phyloP scores from a whole-genome alignment of 2,888 invertebrate genomes.

The Linnaemya vulpina region DNA sequence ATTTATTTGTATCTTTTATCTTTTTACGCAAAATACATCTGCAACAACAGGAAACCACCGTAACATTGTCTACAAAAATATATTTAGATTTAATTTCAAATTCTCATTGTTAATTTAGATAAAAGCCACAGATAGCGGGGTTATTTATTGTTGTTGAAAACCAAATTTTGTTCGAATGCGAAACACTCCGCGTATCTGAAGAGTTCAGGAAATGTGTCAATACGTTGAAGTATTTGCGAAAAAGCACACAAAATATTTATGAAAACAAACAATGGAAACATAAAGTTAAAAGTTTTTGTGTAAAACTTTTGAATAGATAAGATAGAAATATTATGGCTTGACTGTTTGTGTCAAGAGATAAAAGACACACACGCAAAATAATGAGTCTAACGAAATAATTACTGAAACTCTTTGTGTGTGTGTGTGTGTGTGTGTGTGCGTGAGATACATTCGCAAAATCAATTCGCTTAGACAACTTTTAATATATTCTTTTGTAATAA shows the following conservation, averaged over 20 bases:
- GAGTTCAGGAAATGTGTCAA: conserved; percentile 26
- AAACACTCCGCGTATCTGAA: conserved; percentile 7
- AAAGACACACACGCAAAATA: neutral
- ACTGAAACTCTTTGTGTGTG: neutral
- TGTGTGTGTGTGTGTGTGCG: too few species aligned
- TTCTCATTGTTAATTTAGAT: conserved; percentile 17
- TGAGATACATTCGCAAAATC: too few species aligned
- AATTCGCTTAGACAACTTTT: too few species aligned
- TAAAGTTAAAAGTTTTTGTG: neutral
- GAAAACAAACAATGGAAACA: neutral
- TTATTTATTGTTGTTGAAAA: neutral
- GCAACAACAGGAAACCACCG: conserved; percentile 1
- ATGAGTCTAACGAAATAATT: neutral
- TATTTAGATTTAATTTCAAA: neutral
- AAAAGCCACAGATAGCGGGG: neutral
- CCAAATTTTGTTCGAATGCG: neutral
- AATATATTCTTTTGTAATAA: too few species aligned
- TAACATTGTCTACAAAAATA: conserved; percentile 11
- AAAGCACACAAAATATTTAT: too few species aligned
- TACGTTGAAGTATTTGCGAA: neutral
- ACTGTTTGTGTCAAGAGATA: neutral
- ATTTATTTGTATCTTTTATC: neutral
- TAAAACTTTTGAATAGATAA: conserved; percentile 8
- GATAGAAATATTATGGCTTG: conserved; percentile 12
- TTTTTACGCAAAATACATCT: neutral